These are phyloP conservation scores for Aegypius monachus DNA, from an alignment of 2,113 vertebrate genomes.

Conservation along the genomic window DNA sequence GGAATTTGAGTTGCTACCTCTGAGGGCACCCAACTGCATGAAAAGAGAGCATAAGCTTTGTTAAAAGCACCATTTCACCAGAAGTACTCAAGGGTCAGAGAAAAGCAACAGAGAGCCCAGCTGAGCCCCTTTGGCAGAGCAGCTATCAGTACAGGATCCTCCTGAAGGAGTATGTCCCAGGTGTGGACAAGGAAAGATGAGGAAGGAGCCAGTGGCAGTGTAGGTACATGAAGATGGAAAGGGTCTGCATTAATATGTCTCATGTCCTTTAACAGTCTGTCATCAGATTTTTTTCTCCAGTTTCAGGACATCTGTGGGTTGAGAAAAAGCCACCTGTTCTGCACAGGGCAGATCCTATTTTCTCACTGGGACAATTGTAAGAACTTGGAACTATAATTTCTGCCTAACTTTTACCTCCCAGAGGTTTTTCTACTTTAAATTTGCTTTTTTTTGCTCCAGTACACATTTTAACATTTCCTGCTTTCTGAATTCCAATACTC, in stretches of 20 bases:
- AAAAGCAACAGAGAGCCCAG: rapidly evolving
- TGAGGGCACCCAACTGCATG: neutral
- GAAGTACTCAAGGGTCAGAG: neutral
- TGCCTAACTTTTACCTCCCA: neutral
- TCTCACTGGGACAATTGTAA: neutral
- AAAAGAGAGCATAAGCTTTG: neutral
- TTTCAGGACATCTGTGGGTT: neutral
- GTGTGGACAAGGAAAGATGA: neutral
- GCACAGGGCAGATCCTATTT: neutral
- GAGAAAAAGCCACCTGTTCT: neutral
- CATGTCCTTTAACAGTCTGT: neutral
- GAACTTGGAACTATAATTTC: neutral
- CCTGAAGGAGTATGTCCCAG: neutral
- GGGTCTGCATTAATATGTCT: neutral
- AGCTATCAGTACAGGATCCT: neutral
- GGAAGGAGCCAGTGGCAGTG: neutral
- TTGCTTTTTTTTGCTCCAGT: neutral
- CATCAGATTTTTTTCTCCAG: neutral
- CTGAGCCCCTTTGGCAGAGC: neutral
- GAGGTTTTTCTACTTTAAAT: neutral
- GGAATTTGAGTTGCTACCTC: neutral
- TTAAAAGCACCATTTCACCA: neutral
- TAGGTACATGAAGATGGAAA: neutral
- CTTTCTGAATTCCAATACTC: constrained; percentile 17
- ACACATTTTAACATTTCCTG: constrained; percentile 22